Conservation (phyloP, 1,140 invertebrate species). For the Muscidifurax raptorellus region DNA sequence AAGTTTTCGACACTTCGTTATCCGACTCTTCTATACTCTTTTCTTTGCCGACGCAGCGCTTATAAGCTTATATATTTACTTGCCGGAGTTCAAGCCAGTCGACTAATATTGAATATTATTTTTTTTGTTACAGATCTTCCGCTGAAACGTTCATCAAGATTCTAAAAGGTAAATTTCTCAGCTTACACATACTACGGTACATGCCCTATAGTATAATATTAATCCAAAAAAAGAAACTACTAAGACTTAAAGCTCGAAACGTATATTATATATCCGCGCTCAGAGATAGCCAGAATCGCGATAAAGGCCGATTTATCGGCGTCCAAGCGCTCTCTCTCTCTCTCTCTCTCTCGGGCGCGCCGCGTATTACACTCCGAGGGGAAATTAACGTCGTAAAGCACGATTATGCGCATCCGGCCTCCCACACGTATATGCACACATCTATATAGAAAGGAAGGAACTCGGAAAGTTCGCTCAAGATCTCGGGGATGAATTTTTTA, state of each 20-base stretch:
- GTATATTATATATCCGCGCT: too few relatives aligned
- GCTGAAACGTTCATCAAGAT: not conserved
- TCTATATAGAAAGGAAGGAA: not conserved
- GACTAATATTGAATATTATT: not conserved
- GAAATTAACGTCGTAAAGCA: constrained; percentile 1
- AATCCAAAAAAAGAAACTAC: too few relatives aligned
- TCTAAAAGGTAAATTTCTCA: constrained; percentile 12
- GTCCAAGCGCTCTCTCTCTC: too few relatives aligned
- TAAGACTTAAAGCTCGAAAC: too few relatives aligned
- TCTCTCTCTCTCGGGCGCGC: not conserved
- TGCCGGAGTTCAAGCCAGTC: too few relatives aligned
- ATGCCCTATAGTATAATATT: too few relatives aligned
- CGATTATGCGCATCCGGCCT: not conserved
- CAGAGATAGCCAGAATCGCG: not conserved
- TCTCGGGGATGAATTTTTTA: not conserved
- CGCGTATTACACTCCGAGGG: constrained; percentile 15
- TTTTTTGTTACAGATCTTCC: constrained; percentile 1
- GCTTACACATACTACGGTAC: too few relatives aligned
- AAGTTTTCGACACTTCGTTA: too few relatives aligned
- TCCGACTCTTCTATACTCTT: too few relatives aligned
- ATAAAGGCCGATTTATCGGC: constrained; percentile 22
- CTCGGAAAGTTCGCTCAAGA: not conserved
- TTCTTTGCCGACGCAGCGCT: too few relatives aligned
- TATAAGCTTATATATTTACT: too few relatives aligned
- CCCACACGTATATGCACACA: not conserved